phyloP scores from a whole-genome alignment of 2,797 vertebrate species.

The Molossus alvarezi region DNA sequence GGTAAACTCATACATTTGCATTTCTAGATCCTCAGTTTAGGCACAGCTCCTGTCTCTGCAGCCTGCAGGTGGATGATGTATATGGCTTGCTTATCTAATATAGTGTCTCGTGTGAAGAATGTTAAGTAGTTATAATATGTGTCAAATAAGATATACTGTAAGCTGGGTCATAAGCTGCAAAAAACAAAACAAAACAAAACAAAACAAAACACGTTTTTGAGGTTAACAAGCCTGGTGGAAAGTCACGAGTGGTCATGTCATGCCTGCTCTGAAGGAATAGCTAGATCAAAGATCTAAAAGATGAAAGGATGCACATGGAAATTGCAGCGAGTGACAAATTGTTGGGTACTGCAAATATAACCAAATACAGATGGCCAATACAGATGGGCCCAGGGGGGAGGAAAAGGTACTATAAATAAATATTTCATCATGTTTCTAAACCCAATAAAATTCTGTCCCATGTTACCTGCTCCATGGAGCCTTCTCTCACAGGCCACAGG shows the following conservation, averaged over 20 bases:
- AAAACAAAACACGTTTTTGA: neutral
- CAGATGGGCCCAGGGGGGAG: constrained; percentile 15
- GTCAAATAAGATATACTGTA: neutral
- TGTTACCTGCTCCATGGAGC: neutral
- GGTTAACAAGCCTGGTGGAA: constrained; percentile 11
- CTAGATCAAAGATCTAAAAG: constrained; percentile 50
- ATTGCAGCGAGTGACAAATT: constrained; percentile 64
- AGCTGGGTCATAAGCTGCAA: constrained; percentile 10
- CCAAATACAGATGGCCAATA: constrained; percentile 76
- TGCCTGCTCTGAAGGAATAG: constrained; percentile 10
- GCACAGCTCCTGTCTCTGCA: neutral
- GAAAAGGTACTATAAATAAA: constrained; percentile 60
- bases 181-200: neutral
- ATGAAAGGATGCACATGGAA: constrained; percentile 44
- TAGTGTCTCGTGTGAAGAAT: neutral
- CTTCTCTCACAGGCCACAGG: neutral
- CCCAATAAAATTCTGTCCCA: constrained; percentile 58
- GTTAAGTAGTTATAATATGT: neutral
- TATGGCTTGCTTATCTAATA: constrained; percentile 34
- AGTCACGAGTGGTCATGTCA: neutral
- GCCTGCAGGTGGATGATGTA: neutral
- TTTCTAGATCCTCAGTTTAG: constrained; percentile 9
- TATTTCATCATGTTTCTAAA: constrained; percentile 58
- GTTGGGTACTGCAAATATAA: constrained; percentile 60
- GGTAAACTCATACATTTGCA: neutral